Evolutionary conservation across 2,888 invertebrate genomes (phyloP).

Genomic region (Caenorhabditis sp.): DNA sequence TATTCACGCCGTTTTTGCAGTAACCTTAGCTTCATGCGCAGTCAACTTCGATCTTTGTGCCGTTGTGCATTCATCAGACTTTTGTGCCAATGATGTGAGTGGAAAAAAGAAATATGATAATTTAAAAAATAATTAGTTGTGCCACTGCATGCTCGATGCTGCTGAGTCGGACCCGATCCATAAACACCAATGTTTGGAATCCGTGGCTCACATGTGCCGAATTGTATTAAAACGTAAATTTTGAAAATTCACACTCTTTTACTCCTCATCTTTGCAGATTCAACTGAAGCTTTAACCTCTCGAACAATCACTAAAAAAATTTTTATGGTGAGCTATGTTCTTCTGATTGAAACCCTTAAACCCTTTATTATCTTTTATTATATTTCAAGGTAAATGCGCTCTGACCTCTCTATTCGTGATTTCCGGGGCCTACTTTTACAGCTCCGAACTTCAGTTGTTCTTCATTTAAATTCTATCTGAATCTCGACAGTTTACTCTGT

Average conservation of each 20-base stretch:
- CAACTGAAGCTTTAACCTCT: slow-evolving; percentile 17
- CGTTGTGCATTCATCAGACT: slow-evolving; percentile 38
- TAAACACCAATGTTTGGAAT: neutral
- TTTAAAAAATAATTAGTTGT: slow-evolving; percentile 23
- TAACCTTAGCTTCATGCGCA: slow-evolving; percentile 60
- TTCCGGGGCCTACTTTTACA: too few relatives aligned
- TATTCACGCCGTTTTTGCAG: slow-evolving; percentile 40
- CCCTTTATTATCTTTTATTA: too few relatives aligned
- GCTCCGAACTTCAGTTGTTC: neutral
- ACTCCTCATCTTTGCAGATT: slow-evolving; percentile 31
- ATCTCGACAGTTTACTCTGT: too few relatives aligned
- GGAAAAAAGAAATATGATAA: neutral
- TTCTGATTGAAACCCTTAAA: neutral
- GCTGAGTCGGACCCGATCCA: slow-evolving; percentile 17
- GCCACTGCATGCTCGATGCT: slow-evolving; percentile 48
- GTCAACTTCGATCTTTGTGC: slow-evolving; percentile 53
- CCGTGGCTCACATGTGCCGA: slow-evolving; percentile 28
- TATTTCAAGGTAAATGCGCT: too few relatives aligned
- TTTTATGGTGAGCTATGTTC: slow-evolving; percentile 14
- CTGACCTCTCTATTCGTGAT: too few relatives aligned
- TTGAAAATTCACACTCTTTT: neutral
- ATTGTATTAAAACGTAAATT: slow-evolving; percentile 26
- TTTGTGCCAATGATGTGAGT: slow-evolving; percentile 47
- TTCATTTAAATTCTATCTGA: too few relatives aligned
- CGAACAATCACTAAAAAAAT: slow-evolving; percentile 8